Evolutionary conservation across 2,888 invertebrate species (phyloP), one percentile per base, ranked within the genome.

Genomic region (Lycocerus yunnanus): DNA sequence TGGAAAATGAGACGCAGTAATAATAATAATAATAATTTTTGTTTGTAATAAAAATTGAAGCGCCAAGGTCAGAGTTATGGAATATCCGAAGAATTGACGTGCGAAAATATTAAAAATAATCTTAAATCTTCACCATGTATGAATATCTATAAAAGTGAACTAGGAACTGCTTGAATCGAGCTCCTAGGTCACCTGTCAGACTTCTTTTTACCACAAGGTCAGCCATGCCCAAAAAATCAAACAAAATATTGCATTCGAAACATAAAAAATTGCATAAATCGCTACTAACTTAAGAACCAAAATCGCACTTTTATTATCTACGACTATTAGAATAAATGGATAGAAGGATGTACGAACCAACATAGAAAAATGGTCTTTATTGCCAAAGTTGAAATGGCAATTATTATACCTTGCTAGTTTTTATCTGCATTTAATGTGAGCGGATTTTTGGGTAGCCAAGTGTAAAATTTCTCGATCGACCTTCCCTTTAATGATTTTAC

Each of bases 401-500:
- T 71, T 74, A 69, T 76, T 74, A 67, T 72, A 69, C n/a, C 61
- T 43, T 69, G 72, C 71, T 74, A 72, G 69, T 71, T 74, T 74
- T 72, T 71, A 67, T 70, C 71, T 68, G 74, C 68, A 76, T 77
- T 72, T 66, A 69, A 70, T 58, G 72, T 27, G 77, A 74, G 77
- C 77, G 77, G 76, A 72, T 72, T 69, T 74, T 75, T 78, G 80
- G 80, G 78, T 79, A 83, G 69, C 82, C 80, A 76, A 84, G 82
- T 83, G 83, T 83, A 80, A 84, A 84, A 82, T 83, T 79, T 83
- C 82, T 81, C 77, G 81, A 78, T 81, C 82, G 83, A 84, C 84
- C 83, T 83, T 82, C 83, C 82, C 82, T 82, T 81, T 80, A 81
- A 82, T 80, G 80, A 78, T 76, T 73, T 43, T 43, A 77, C 66